These are phyloP conservation scores for Nasonovia ribisnigri DNA, from an alignment of 2,888 invertebrate species.

Conservation along the genomic window DNA sequence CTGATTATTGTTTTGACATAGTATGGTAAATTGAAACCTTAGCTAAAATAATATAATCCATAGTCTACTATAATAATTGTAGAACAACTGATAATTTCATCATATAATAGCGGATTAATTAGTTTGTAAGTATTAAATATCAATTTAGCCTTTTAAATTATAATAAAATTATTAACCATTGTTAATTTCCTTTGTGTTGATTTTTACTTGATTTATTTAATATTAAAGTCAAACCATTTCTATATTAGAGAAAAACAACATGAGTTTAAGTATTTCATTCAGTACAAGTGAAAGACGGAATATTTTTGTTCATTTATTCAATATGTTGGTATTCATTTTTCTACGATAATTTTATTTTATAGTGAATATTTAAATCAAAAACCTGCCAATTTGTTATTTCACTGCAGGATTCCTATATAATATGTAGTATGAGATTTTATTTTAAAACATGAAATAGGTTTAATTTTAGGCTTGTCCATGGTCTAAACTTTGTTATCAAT, in stretches of 20 bases:
- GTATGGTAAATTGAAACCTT: neutral
- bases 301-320: neutral
- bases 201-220: neutral
- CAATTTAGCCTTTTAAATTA: no score
- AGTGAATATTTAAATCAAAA: neutral
- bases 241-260: neutral
- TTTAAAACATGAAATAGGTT: neutral
- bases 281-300: neutral
- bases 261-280: neutral
- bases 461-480: neutral
- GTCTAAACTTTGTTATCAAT: neutral
- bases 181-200: neutral
- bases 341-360: neutral
- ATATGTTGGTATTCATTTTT: neutral
- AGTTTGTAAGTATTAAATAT: no score
- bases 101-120: neutral
- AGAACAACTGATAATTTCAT: neutral
- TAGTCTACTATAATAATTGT: neutral
- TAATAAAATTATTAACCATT: neutral
- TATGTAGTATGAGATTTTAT: neutral
- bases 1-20: constrained; percentile 15
- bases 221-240: neutral
- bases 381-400: neutral
- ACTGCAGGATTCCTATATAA: neutral
- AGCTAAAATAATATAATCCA: constrained; percentile 12